Percentiles rank a stretch among this genome's conserved stretches.
These are phyloP conservation scores for Eupleurogrammus muticus DNA, from an alignment of 2,797 vertebrate species.

Conservation along the genomic window DNA sequence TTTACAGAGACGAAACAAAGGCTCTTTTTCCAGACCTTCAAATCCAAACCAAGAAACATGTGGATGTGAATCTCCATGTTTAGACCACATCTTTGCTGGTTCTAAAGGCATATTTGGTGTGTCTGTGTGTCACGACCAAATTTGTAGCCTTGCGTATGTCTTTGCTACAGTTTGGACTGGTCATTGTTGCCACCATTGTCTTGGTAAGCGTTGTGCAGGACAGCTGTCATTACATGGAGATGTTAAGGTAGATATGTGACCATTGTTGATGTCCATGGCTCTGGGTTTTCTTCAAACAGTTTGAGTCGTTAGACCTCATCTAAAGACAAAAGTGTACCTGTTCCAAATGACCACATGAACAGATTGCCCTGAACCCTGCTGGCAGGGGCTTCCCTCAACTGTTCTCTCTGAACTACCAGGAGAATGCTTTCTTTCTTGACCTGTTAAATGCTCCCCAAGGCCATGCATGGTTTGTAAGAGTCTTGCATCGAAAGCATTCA, in stretches of 20 bases:
- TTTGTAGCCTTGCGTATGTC: background rate
- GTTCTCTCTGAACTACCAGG: background rate
- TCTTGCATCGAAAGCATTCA: background rate
- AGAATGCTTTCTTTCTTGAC: background rate
- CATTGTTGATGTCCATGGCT: background rate
- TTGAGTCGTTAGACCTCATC: background rate
- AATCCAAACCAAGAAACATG: conserved; percentile 2
- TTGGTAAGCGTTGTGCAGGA: background rate
- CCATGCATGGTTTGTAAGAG: background rate
- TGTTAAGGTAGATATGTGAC: background rate
- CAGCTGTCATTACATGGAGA: conserved; percentile 3
- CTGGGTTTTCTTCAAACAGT: background rate
- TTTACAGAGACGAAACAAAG: conserved; percentile 9
- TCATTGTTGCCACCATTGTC: background rate
- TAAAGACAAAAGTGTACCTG: background rate
- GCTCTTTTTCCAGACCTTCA: conserved; percentile 9
- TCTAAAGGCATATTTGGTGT: background rate
- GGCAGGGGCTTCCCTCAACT: background rate
- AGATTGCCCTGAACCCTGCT: background rate
- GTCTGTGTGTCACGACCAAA: background rate
- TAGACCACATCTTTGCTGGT: background rate
- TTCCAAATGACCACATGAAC: background rate
- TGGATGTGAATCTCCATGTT: conserved; percentile 2
- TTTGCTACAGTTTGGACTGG: background rate
- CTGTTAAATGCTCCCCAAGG: background rate